Percentiles rank a stretch among this genome's conserved stretches.
Evolutionary conservation across 2,888 invertebrate genomes (phyloP).

Genomic region (Nomada goodeniana): DNA sequence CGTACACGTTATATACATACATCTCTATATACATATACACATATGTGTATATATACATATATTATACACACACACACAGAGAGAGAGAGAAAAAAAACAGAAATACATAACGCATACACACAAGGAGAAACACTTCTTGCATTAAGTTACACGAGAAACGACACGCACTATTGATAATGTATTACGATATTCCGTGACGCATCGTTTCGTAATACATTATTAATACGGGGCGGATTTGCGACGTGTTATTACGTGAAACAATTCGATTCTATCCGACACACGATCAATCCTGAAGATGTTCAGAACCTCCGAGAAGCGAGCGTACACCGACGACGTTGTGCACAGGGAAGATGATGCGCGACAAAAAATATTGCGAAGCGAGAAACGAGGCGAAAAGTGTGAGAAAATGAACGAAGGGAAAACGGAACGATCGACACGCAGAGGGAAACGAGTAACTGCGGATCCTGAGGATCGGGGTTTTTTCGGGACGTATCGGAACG

Average conservation of each 20-base stretch:
- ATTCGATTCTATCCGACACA: slow-evolving; percentile 56
- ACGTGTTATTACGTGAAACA: slow-evolving; percentile 15
- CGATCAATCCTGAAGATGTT: slow-evolving; percentile 64
- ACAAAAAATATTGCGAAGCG: not conserved
- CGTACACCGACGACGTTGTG: slow-evolving; percentile 28
- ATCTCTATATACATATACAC: not conserved
- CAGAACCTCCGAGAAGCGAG: slow-evolving; percentile 36
- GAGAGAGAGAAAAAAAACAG: not conserved
- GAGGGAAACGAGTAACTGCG: not conserved
- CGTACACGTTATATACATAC: slow-evolving; percentile 2
- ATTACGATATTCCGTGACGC: slow-evolving; percentile 39
- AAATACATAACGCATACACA: not conserved
- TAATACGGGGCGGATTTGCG: slow-evolving; percentile 35
- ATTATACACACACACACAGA: not conserved
- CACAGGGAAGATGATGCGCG: not conserved
- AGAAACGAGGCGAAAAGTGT: slow-evolving; percentile 2
- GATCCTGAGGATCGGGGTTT: slow-evolving; percentile 46
- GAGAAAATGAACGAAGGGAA: slow-evolving; percentile 3
- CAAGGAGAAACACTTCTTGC: not conserved
- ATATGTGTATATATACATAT: not conserved
- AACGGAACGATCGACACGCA: slow-evolving; percentile 27
- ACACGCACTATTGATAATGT: slow-evolving; percentile 38
- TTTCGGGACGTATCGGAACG: slow-evolving; percentile 21
- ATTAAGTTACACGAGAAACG: not conserved
- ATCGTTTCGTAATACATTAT: slow-evolving; percentile 53